phyloP scores from a whole-genome alignment of 1,140 invertebrate genomes.

The Plectrocnemia conspersa region DNA sequence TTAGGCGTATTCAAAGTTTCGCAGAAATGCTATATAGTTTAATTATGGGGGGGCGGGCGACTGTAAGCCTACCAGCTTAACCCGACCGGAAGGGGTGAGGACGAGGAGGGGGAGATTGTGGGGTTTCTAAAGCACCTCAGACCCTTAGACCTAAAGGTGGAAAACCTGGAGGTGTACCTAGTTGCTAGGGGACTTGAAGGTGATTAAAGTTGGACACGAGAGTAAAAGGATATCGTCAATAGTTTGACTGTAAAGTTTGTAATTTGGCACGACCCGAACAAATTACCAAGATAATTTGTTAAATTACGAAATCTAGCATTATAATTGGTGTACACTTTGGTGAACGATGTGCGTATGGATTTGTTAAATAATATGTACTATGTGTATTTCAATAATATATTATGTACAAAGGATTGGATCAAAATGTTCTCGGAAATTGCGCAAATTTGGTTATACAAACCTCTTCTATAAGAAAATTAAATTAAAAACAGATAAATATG shows the following conservation, averaged over 20 bases:
- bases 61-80: slow-evolving; percentile 13
- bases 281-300: too few species aligned
- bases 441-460: too few species aligned
- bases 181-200: slow-evolving; percentile 25
- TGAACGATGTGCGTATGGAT: too few species aligned
- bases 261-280: too few species aligned
- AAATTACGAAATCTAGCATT: too few species aligned
- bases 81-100: slow-evolving; percentile 2
- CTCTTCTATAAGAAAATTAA: too few species aligned
- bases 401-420: too few species aligned
- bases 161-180: slow-evolving; percentile 4
- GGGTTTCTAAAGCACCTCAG: neutral
- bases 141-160: slow-evolving; percentile 3
- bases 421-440: too few species aligned
- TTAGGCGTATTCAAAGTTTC: slow-evolving; percentile 32
- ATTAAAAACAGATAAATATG: too few species aligned
- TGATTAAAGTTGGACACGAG: slow-evolving; percentile 18
- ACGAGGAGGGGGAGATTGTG: slow-evolving; percentile 13
- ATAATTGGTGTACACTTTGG: too few species aligned
- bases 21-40: slow-evolving; percentile 33
- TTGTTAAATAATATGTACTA: too few species aligned
- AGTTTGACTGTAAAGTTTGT: neutral
- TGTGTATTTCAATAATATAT: too few species aligned
- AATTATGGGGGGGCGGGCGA: slow-evolving; percentile 30
- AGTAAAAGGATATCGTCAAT: slow-evolving; percentile 13